Evolutionary conservation across 2,113 vertebrate genomes (phyloP).

Genomic region (Gopherus evgoodei): DNA sequence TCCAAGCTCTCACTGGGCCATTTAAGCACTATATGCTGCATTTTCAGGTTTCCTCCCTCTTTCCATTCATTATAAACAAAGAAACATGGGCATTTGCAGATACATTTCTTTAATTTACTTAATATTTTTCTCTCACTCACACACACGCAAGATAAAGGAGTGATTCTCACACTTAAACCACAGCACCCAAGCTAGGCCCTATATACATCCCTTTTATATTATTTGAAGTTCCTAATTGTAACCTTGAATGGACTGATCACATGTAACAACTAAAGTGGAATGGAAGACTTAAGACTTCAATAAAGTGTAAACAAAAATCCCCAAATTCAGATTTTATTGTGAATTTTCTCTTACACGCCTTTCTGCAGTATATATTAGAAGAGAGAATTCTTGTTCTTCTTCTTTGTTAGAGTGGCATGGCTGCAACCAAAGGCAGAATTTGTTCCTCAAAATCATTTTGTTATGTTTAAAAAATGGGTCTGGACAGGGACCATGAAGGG

Average conservation of each 20-base stretch:
- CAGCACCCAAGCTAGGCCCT: not conserved
- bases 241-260: not conserved
- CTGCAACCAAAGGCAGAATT: rapidly evolving
- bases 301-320: not conserved
- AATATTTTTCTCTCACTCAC: not conserved
- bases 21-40: not conserved
- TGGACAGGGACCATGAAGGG: not conserved
- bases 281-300: not conserved
- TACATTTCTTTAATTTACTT: not conserved
- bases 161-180: not conserved
- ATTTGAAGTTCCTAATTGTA: not conserved
- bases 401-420: not conserved
- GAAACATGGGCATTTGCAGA: not conserved
- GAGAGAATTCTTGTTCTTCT: not conserved
- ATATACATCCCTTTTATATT: not conserved
- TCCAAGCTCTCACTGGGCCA: not conserved
- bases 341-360: not conserved
- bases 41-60: not conserved
- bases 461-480: not conserved
- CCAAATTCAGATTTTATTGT: not conserved
- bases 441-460: rapidly evolving
- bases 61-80: not conserved
- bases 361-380: not conserved
- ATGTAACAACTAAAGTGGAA: not conserved
- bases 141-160: not conserved